Evolutionary conservation across 2,113 vertebrate species (phyloP), one percentile per base, ranked within the genome.

Genomic region (Cyprinodon tularosa): DNA sequence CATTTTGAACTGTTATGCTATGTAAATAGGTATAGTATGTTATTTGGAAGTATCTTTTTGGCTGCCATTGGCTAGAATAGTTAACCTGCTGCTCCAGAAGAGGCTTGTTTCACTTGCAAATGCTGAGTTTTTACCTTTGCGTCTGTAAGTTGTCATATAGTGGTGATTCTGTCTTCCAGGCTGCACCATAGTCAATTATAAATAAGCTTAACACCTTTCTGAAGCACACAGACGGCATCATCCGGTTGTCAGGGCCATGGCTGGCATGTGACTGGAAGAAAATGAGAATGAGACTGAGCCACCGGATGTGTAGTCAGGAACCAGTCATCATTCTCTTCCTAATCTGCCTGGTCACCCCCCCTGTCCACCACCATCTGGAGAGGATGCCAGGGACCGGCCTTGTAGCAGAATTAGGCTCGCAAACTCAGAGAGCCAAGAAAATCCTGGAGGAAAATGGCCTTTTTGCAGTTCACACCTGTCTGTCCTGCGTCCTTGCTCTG

Each of bases 321-420:
- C 84, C 83, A 89, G 84, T 88, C 88, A 90, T 91, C 84, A 66
- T 87, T 88, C 89, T 85, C 84, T 79, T 91, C 88, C 88, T 89
- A 88, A 90, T 92, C 89, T 90, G 73, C 76, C 81, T 57, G 78
- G 71, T 88, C 84, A 70, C 83, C 89, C 86, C 83, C 83, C 67
- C 90, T 83, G 83, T 80, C 84, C 81, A 80, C 77, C 47, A 73
- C 93, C 94, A 94, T 94, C 92, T 94, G 94, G 88, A 91, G 90
- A 93, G 93, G 92, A 94, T 92, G 91, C 91, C 93, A 88, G 77
- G 45, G 84, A 84, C 90, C 83, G 90, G 85, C 87, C 83, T 68
- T 76, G 80, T 80, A 74, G 91, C 82, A 83, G 88, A 91, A 89
- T 88, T 85, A 90, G 84, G 91, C 67, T 86, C 82, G 39, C 61